A percentile compares a stretch with the other conserved stretches of the same genome.
phyloP scores from a whole-genome alignment of 1,140 invertebrate species.

The Panagrolaimus sp. region DNA sequence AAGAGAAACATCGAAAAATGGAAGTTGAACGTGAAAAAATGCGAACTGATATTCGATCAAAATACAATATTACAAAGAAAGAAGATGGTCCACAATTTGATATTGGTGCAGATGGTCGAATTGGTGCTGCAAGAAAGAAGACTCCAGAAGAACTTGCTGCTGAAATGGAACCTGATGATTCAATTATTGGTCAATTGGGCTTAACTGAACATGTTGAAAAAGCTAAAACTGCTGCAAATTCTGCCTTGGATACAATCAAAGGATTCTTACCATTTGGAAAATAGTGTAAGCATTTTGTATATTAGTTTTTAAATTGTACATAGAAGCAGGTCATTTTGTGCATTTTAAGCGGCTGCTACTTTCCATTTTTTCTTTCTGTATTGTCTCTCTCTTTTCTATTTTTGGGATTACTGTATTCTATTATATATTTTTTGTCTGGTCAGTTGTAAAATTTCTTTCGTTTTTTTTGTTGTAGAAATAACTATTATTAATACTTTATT shows the following conservation, averaged over 20 bases:
- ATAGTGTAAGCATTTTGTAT: constrained; percentile 20
- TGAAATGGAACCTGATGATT: constrained; percentile 40
- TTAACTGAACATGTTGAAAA: constrained; percentile 59
- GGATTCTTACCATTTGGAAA: constrained; percentile 59
- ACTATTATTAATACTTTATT: too few relatives aligned
- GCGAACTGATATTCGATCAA: constrained; percentile 92
- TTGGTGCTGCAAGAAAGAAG: constrained; percentile 49
- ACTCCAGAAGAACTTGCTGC: constrained; percentile 56
- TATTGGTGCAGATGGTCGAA: constrained; percentile 51
- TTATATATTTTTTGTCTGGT: too few relatives aligned
- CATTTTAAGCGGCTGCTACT: too few relatives aligned
- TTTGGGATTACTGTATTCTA: too few relatives aligned
- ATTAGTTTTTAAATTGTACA: too few relatives aligned
- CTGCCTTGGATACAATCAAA: constrained; percentile 52
- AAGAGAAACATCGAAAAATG: constrained; percentile 76
- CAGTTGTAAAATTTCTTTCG: too few relatives aligned
- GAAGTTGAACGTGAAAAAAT: constrained; percentile 95
- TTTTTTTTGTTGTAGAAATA: too few relatives aligned
- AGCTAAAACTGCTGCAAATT: constrained; percentile 55
- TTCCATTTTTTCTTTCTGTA: too few relatives aligned
- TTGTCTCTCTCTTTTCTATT: too few relatives aligned
- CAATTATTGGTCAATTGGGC: constrained; percentile 55
- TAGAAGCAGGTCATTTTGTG: too few relatives aligned
- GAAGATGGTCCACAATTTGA: constrained; percentile 34
- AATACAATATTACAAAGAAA: constrained; percentile 64